Conservation (phyloP, 2,113 vertebrate species). For the Micronisus gabar region DNA sequence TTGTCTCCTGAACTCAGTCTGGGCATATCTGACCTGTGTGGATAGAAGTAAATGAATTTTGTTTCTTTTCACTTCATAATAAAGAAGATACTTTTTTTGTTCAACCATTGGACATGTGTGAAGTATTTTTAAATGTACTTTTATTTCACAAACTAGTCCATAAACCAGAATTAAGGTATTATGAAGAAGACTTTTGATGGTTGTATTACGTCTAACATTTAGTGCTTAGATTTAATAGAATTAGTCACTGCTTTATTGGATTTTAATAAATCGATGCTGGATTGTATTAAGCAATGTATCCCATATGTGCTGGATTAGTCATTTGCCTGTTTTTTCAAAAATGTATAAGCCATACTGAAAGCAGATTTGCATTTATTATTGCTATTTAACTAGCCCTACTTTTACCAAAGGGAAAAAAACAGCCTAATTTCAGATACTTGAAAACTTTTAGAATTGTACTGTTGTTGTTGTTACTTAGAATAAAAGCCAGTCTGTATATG, state of each 20-base stretch:
- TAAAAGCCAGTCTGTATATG: not conserved
- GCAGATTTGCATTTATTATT: not conserved
- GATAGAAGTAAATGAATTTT: not conserved
- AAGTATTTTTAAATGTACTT: not conserved
- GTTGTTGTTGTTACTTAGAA: not conserved
- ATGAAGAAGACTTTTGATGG: not conserved
- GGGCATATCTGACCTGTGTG: not conserved
- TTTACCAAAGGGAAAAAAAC: not conserved
- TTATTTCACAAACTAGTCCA: not conserved
- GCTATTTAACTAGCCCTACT: not conserved
- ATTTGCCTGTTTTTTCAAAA: not conserved
- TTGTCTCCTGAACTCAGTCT: not conserved
- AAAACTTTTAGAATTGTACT: not conserved
- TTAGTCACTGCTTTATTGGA: not conserved
- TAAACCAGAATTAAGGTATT: not conserved
- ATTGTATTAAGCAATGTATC: not conserved
- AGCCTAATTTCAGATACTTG: not conserved
- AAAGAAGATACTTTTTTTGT: not conserved
- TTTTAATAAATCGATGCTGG: not conserved
- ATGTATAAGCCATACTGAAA: not conserved
- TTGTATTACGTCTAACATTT: not conserved
- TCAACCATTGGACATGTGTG: not conserved
- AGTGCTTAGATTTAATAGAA: not conserved
- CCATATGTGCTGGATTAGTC: not conserved
- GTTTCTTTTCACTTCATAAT: not conserved